Evolutionary conservation across 1,140 invertebrate species (phyloP), one percentile per base, ranked within the genome.

Genomic region (Augochlora pura): DNA sequence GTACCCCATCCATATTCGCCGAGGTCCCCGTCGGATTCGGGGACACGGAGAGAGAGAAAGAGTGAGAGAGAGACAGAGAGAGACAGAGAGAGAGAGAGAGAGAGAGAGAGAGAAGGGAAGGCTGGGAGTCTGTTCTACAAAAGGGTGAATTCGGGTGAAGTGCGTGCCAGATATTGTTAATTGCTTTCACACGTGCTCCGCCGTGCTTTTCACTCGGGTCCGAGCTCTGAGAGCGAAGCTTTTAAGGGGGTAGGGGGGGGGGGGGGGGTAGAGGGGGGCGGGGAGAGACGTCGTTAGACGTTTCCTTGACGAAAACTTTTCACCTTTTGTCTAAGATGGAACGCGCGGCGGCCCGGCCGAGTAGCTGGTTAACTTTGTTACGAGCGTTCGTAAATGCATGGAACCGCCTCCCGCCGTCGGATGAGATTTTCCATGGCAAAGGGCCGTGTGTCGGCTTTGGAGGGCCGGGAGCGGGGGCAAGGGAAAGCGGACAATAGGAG

Each of bases 241-340:
- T 77, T 77, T 77, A 77, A 64, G 76, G 60, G n/a, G n/a, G n/a
- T n/a, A n/a, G n/a, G n/a, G n/a, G n/a, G n/a, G n/a, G n/a, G n/a
- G n/a, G n/a, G n/a, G n/a, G n/a, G n/a, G n/a, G n/a, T n/a, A n/a
- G n/a, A n/a, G n/a, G n/a, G n/a, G n/a, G n/a, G n/a, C 27, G 46
- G 63, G 25, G 68, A 64, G 64, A 77, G 76, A 52, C 76, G 68
- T 72, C 68, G 27, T 77, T 72, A 46, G 10, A 77, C 23, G 68
- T 77, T 63, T 71, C 76, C 68, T 77, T 71, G 68, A 63, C 75
- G 69, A 49, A 77, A 77, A 77, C 59, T 77, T 57, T 9, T 77
- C 68, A 54, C 46, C 59, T 64, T 77, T 72, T 72, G 68, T 77
- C 18, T 49, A 16, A 64, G 23, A 23, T 14, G 10, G 68, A 63